Base-by-base conservation (phyloP, 1,140 invertebrate species). In the Sitodiplosis mosellana region DNA sequence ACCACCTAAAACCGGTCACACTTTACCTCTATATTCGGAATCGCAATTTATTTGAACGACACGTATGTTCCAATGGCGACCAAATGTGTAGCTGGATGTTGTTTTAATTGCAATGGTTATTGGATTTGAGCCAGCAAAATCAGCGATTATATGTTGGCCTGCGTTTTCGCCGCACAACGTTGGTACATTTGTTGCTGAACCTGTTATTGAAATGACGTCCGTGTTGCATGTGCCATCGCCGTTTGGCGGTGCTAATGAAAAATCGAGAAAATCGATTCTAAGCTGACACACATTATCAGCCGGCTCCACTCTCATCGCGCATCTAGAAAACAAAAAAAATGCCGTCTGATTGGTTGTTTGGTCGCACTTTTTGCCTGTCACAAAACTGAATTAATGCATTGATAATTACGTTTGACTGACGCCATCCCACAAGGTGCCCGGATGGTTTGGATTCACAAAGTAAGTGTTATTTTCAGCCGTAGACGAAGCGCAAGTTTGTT, bases 381-480 rank as follows among this genome's bases (percentile, higher is more conserved):
- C n/a, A n/a, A n/a, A n/a, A n/a, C n/a, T n/a, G n/a, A n/a, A n/a
- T 14, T 38, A 38, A 38, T 38, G 15, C 14, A 17, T 19, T 42
- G 12, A 42, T 42, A 42, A 45, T 45, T 45, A 45, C 43, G 11
- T 17, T 8, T 19, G 12, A 10, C 21, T 38, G 17, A 14, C 43
- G 1, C 76, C 80, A 1, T 67, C 64, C 55, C 77, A 81, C 0
- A 76, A 70, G n/a, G n/a, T n/a, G 2, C 68, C 70, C 1, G 81
- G 81, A 66, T 80, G 85, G 2, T 73, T 75, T 1, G 74, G 74
- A 62, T 79, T 88, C 2, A 78, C 73, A 59, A 88, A 89, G 58
- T 88, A 87, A 0, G 84, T 88, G 49, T 86, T 84, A 55, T 88
- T 88, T 38, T 77, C 68, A 18, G 72, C 72, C 1, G 82, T 78